Base-by-base conservation (phyloP, 2,113 vertebrate genomes). In the Coracopsis vasa region DNA sequence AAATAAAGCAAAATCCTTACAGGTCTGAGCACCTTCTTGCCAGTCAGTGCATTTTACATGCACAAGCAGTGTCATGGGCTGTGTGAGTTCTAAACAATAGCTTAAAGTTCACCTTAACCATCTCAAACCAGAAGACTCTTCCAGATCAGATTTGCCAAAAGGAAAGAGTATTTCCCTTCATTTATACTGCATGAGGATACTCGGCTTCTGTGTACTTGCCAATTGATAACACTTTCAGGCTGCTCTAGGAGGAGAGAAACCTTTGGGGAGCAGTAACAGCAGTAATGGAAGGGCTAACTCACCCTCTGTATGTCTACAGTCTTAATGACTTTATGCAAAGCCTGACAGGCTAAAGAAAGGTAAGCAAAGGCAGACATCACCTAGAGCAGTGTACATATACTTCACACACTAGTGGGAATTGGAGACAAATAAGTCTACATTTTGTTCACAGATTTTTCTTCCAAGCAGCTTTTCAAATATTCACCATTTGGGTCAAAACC, bases 1-100 rank as follows among this genome's bases (percentile, higher is more conserved):
- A 79, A 80, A 89, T 75, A 89, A 92, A 47, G 33, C 13, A 24
- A 91, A 90, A 77, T 53, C n/a, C 31, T 82, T 72, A 29, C 28
- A 66, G 58, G 50, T 86, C 19, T 70, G 61, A 93, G n/a, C 58
- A 82, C 48, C 12, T 66, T 51, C 44, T 53, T 70, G 74, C 45
- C 66, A 85, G 47, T 78, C 70, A 37, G 15, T 10, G 11, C 31
- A 42, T 69, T 90, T 73, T 31, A 53, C 27, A 70, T 33, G 37
- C 44, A 39, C 13, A 61, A 69, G 44, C 13, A 62, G 25, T n/a
- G 31, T 58, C 62, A 56, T 31, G 51, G 66, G 84, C 70, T 81
- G 54, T n/a, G 45, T 17, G 28, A 79, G 33, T 11, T 11, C 33
- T 81, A 33, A 70, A 50, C 23, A 79, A 48, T 56, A 78, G 54